Percentiles rank a stretch among this genome's conserved stretches.
Conservation (phyloP, 2,888 invertebrate genomes). For the Agonopterix alstromeriana region DNA sequence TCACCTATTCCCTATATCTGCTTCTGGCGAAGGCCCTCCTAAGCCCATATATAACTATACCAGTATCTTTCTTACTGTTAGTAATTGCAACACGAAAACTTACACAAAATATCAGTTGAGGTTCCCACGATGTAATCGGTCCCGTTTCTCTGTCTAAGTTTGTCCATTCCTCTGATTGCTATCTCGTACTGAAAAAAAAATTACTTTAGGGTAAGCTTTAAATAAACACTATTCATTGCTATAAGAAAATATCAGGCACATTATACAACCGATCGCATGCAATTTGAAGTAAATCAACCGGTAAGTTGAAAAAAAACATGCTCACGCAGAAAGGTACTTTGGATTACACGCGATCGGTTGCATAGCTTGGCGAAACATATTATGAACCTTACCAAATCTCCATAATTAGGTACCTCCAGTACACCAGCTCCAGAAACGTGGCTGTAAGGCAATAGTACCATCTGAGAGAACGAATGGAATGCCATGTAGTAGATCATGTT, state of each 20-base stretch:
- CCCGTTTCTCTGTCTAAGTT: slow-evolving; percentile 17
- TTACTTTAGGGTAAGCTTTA: too few relatives aligned
- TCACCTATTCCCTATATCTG: too few relatives aligned
- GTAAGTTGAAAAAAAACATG: too few relatives aligned
- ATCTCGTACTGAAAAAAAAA: slow-evolving; percentile 22
- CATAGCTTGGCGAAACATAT: neutral
- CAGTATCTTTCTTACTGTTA: too few relatives aligned
- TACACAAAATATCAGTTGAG: slow-evolving; percentile 25
- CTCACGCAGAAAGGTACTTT: too few relatives aligned
- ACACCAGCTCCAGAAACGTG: slow-evolving; percentile 41
- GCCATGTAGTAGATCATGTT: slow-evolving; percentile 64
- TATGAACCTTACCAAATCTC: slow-evolving; percentile 21
- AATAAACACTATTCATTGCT: too few relatives aligned
- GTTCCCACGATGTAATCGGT: slow-evolving; percentile 24
- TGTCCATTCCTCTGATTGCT: slow-evolving; percentile 20
- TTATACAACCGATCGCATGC: too few relatives aligned
- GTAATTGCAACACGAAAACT: slow-evolving; percentile 10
- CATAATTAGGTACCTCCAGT: slow-evolving; percentile 41
- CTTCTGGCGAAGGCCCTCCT: too few relatives aligned
- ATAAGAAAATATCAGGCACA: too few relatives aligned
- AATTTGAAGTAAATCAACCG: too few relatives aligned
- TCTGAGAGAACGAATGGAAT: slow-evolving; percentile 84
- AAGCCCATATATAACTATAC: too few relatives aligned
- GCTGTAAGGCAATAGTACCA: slow-evolving; percentile 79
- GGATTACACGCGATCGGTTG: too few relatives aligned